Evolutionary conservation across 2,888 invertebrate genomes (phyloP).

Genomic region (Phytoseiulus persimilis): DNA sequence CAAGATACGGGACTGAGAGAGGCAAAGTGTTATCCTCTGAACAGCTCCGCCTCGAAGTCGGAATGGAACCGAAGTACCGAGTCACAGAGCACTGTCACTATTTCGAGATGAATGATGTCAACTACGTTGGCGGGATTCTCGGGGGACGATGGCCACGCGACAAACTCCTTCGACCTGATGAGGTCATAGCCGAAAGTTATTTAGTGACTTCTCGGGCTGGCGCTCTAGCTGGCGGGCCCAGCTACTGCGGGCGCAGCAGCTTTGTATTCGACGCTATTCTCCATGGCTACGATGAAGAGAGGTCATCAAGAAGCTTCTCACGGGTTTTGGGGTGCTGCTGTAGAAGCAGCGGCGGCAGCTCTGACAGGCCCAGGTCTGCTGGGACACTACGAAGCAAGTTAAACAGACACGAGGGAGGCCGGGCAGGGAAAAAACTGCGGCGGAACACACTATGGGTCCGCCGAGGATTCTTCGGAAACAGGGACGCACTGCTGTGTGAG

Average conservation of each 20-base stretch:
- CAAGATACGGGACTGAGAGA: neutral
- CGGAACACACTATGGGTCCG: neutral
- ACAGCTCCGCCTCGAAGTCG: too few species aligned
- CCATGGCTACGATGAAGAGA: slow-evolving; percentile 5
- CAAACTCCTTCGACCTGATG: neutral
- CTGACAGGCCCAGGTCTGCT: slow-evolving; percentile 5
- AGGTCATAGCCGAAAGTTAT: neutral
- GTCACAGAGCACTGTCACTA: too few species aligned
- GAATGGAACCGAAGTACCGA: too few species aligned
- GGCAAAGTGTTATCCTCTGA: too few species aligned
- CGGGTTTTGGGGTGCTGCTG: neutral
- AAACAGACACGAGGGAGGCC: neutral
- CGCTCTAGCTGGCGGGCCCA: neutral
- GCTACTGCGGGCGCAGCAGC: neutral
- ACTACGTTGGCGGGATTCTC: neutral
- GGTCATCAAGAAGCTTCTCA: neutral
- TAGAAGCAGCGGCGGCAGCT: neutral
- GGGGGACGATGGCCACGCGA: neutral
- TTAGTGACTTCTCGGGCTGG: neutral
- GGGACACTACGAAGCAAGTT: neutral
- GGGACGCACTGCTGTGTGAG: neutral
- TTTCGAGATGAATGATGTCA: too few species aligned
- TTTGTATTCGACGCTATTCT: neutral
- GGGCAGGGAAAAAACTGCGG: neutral
- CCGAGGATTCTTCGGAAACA: neutral